Evolutionary conservation across 2,797 vertebrate genomes (phyloP).

Genomic region (Ctenochaetus hawaiiensis): DNA sequence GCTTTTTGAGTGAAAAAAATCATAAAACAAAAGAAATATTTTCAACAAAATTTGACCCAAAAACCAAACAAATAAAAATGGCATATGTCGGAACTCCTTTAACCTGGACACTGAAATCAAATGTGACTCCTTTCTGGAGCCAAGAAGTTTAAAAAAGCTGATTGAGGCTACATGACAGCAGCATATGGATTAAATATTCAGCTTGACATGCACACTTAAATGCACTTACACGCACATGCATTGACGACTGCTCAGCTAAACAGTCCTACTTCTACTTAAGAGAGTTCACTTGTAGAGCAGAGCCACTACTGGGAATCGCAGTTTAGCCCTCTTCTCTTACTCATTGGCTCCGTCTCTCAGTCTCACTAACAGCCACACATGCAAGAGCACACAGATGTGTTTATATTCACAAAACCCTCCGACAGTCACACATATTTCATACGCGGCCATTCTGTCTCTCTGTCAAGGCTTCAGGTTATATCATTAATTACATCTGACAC

Average conservation of each 20-base stretch:
- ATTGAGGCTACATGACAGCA: constrained; percentile 36
- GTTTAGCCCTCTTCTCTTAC: constrained; percentile 60
- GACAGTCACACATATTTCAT: constrained; percentile 24
- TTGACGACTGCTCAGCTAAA: constrained; percentile 37
- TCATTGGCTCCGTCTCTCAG: constrained; percentile 32
- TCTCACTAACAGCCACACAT: constrained; percentile 45
- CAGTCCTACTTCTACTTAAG: constrained; percentile 64
- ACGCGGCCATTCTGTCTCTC: constrained; percentile 50
- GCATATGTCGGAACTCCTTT: not conserved
- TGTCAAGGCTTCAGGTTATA: constrained; percentile 66
- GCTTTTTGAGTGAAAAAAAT: not conserved
- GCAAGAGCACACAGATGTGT: constrained; percentile 39
- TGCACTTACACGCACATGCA: constrained; percentile 37
- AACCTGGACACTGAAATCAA: constrained; percentile 19
- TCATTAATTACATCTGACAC: constrained; percentile 79
- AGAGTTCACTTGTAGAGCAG: constrained; percentile 73
- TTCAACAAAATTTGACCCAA: too few species aligned
- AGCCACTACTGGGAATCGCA: constrained; percentile 67
- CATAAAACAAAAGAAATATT: not conserved
- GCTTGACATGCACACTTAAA: constrained; percentile 31
- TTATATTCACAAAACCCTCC: constrained; percentile 34
- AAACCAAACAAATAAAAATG: not conserved
- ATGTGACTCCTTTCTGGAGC: constrained; percentile 9
- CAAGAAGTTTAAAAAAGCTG: constrained; percentile 38
- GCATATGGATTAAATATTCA: constrained; percentile 54